phyloP scores from a whole-genome alignment of 2,797 vertebrate species.

The Sebastiscus tertius region DNA sequence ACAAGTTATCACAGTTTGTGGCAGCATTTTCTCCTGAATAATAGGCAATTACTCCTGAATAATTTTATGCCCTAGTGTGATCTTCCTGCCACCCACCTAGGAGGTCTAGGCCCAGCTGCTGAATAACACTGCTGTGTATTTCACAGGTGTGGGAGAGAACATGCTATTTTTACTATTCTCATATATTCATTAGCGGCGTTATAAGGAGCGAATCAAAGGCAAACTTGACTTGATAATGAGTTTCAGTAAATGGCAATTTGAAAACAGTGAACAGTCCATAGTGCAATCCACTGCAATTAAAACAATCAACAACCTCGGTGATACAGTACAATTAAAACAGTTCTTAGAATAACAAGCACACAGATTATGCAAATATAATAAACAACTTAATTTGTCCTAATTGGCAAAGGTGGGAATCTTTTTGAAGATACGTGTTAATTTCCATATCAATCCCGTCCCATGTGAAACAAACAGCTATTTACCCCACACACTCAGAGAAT shows the following conservation, averaged over 20 bases:
- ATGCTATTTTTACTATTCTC: constrained; percentile 32
- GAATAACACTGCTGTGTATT: constrained; percentile 12
- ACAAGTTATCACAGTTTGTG: constrained; percentile 48
- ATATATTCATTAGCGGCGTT: constrained; percentile 35
- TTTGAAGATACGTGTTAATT: constrained; percentile 74
- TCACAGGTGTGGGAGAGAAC: constrained; percentile 46
- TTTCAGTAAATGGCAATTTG: constrained; percentile 69
- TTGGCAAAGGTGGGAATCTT: constrained; percentile 76
- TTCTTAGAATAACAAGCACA: constrained; percentile 70
- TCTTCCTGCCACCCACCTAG: constrained; percentile 26
- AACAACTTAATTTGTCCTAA: constrained; percentile 76
- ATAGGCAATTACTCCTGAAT: constrained; percentile 40
- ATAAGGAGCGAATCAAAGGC: constrained; percentile 57
- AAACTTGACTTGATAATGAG: constrained; percentile 70
- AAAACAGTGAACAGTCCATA: constrained; percentile 63
- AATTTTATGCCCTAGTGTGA: constrained; percentile 36
- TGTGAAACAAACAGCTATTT: constrained; percentile 68
- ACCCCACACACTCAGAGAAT: constrained; percentile 31
- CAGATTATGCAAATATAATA: constrained; percentile 73
- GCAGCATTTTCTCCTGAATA: constrained; percentile 39
- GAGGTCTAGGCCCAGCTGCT: constrained; percentile 5
- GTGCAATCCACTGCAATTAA: constrained; percentile 66
- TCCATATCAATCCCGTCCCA: constrained; percentile 69
- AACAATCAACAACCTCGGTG: constrained; percentile 61
- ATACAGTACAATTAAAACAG: constrained; percentile 60